These are phyloP conservation scores for Pollenia angustigena DNA, from an alignment of 2,888 invertebrate species.

Conservation along the genomic window DNA sequence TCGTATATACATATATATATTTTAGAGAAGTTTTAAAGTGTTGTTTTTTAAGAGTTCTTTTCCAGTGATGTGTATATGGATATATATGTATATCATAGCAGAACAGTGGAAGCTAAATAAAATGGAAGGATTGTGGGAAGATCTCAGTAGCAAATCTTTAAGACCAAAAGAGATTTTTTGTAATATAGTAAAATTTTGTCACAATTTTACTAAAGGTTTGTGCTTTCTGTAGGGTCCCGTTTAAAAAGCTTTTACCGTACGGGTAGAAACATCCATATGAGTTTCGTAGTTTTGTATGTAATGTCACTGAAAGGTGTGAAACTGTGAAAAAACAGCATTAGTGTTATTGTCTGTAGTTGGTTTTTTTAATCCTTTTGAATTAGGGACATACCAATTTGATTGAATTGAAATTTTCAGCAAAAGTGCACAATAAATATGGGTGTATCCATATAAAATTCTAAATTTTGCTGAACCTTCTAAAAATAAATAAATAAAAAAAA, in stretches of 20 bases:
- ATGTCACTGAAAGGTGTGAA: slow-evolving; percentile 41
- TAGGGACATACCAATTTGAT: too few species aligned
- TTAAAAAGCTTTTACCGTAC: background rate
- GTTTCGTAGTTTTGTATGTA: slow-evolving; percentile 14
- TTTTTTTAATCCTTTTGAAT: background rate
- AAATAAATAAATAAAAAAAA: too few species aligned
- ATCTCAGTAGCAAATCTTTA: too few species aligned
- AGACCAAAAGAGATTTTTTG: background rate
- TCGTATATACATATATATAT: background rate
- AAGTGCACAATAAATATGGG: background rate
- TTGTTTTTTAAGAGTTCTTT: slow-evolving; percentile 50
- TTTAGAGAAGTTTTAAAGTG: slow-evolving; percentile 50
- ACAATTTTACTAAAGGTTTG: background rate
- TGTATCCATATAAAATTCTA: background rate
- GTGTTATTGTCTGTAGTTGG: background rate
- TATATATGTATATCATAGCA: background rate
- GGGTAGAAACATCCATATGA: background rate
- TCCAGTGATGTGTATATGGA: background rate
- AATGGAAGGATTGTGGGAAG: background rate
- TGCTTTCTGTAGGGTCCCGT: background rate
- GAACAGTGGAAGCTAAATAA: background rate
- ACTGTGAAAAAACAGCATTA: background rate
- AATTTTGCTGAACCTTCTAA: too few species aligned
- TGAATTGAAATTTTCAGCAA: too few species aligned
- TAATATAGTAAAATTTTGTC: too few species aligned